Evolutionary conservation across 2,797 vertebrate genomes (phyloP).

Genomic region (Sandelia bainsii): DNA sequence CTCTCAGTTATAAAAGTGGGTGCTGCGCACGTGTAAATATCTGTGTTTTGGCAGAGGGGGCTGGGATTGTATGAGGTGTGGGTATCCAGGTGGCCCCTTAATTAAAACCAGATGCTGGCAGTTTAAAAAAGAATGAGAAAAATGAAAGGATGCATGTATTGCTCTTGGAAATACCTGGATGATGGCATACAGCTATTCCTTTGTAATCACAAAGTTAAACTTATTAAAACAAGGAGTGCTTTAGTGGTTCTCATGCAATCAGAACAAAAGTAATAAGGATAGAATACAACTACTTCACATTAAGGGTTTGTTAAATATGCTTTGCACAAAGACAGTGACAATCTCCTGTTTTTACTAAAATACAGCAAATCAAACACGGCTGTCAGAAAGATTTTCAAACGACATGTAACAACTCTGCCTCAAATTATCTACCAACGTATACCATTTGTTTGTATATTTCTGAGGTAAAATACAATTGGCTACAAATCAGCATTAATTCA

Average conservation of each 20-base stretch:
- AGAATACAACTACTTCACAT: slow-evolving; percentile 1
- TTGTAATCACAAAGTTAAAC: slow-evolving; percentile 5
- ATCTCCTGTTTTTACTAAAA: too few relatives aligned
- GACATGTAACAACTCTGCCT: slow-evolving; percentile 39
- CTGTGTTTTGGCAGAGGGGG: slow-evolving; percentile 54
- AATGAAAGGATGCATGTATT: slow-evolving; percentile 56
- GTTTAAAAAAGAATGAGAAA: slow-evolving; percentile 61
- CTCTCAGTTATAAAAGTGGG: slow-evolving; percentile 70
- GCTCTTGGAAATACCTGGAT: slow-evolving; percentile 42
- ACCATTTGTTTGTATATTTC: slow-evolving; percentile 25
- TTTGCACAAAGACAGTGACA: not conserved
- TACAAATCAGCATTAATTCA: slow-evolving; percentile 48
- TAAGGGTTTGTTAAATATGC: not conserved
- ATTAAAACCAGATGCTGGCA: slow-evolving; percentile 76
- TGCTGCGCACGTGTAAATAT: slow-evolving; percentile 59
- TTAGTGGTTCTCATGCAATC: slow-evolving; percentile 2
- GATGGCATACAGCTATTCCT: slow-evolving; percentile 30
- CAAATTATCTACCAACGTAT: slow-evolving; percentile 42
- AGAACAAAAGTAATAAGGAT: slow-evolving; percentile 3
- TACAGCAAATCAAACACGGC: slow-evolving; percentile 12
- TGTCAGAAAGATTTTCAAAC: not conserved
- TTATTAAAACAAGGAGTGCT: too few relatives aligned
- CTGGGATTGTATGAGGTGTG: slow-evolving; percentile 7
- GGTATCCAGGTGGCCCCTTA: slow-evolving; percentile 75
- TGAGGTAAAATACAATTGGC: slow-evolving; percentile 30